Percentiles rank a stretch among this genome's conserved stretches.
Evolutionary conservation across 2,113 vertebrate genomes (phyloP).

Genomic region (Prionailurus viverrinus): DNA sequence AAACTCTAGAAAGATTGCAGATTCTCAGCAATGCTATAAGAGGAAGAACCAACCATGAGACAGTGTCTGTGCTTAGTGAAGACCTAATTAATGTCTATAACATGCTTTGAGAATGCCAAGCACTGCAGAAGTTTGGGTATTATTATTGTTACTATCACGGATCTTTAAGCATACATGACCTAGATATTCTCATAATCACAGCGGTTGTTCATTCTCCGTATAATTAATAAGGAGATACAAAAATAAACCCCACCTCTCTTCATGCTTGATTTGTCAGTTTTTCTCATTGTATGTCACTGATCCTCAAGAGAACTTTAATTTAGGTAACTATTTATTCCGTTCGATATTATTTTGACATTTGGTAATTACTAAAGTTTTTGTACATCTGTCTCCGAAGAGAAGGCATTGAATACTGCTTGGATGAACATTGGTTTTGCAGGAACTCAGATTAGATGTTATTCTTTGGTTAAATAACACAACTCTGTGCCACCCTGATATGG

Average conservation of each 20-base stretch:
- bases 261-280: slow-evolving; percentile 50
- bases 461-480: slow-evolving; percentile 17
- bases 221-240: slow-evolving; percentile 68
- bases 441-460: slow-evolving; percentile 26
- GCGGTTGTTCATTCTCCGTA: slow-evolving; percentile 18
- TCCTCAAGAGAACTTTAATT: slow-evolving; percentile 69
- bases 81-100: slow-evolving; percentile 65
- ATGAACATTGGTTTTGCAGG: slow-evolving; percentile 54
- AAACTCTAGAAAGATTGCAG: slow-evolving; percentile 18
- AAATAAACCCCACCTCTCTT: slow-evolving; percentile 48
- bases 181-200: slow-evolving; percentile 62
- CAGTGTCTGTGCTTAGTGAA: slow-evolving; percentile 23
- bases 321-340: slow-evolving; percentile 68
- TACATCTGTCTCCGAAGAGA: slow-evolving; percentile 70
- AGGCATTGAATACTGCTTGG: slow-evolving; percentile 54
- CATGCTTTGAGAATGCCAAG: slow-evolving; percentile 32
- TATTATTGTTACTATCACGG: slow-evolving; percentile 63
- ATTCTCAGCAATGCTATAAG: not conserved
- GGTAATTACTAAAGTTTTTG: slow-evolving; percentile 64
- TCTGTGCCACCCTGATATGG: not conserved
- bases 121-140: slow-evolving; percentile 16
- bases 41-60: slow-evolving; percentile 35
- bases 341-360: slow-evolving; percentile 76
- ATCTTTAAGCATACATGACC: slow-evolving; percentile 65
- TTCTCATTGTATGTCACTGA: slow-evolving; percentile 49